Evolutionary conservation across 2,797 vertebrate species (phyloP).

Genomic region (Pangasius sanitwongsei): DNA sequence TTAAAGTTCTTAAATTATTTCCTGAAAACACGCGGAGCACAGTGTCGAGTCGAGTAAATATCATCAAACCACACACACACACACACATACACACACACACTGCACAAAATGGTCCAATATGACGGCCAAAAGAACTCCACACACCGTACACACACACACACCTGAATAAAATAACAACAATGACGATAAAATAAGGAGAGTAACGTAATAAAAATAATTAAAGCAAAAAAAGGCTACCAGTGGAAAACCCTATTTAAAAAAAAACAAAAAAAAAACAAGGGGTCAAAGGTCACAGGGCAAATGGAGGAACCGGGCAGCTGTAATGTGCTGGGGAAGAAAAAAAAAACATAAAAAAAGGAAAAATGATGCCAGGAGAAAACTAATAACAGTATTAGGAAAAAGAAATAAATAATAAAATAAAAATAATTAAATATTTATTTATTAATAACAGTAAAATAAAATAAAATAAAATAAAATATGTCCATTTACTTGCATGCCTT

Average conservation of each 20-base stretch:
- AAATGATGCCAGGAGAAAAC: not conserved
- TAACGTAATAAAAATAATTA: not conserved
- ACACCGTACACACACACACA: conserved; percentile 32
- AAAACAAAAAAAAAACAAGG: not conserved
- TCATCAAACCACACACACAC: not conserved
- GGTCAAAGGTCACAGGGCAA: not conserved
- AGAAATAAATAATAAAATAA: not conserved
- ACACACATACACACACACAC: conserved; percentile 28
- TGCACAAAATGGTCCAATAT: no score
- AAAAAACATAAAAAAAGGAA: not conserved
- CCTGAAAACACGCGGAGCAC: conserved; percentile 12
- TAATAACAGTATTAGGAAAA: not conserved
- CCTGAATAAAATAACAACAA: conserved; percentile 21
- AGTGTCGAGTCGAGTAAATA: conserved; percentile 25
- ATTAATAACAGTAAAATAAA: not conserved
- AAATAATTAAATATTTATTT: not conserved
- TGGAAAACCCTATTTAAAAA: not conserved
- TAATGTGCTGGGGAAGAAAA: not conserved
- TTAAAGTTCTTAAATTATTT: not conserved
- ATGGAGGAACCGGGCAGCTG: not conserved
- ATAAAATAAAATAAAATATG: not conserved
- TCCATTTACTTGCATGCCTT: not conserved
- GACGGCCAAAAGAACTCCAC: no score
- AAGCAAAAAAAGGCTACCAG: not conserved
- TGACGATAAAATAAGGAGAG: conserved; percentile 10